A percentile compares a stretch with the other conserved stretches of the same genome.
Conservation (phyloP, 2,113 vertebrate genomes). For the Pangasianodon gigas region DNA sequence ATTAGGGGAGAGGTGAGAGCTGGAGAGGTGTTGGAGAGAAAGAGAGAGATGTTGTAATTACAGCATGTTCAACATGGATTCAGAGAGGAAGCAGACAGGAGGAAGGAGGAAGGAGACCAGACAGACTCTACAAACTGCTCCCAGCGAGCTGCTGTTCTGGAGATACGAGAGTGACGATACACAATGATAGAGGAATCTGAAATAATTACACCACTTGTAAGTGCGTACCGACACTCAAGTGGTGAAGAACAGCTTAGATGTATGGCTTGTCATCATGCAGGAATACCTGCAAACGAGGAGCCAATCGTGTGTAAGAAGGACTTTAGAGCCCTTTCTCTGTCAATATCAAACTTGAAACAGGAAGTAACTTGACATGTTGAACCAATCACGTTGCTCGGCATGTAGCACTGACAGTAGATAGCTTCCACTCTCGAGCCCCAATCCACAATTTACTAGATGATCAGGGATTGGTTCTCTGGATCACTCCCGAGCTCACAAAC, state of each 20-base stretch:
- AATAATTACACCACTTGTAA: not conserved
- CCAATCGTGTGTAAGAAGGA: not conserved
- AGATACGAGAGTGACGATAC: not conserved
- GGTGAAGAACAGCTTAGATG: not conserved
- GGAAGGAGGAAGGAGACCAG: not conserved
- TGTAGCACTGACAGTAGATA: not conserved
- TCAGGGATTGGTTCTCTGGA: not conserved
- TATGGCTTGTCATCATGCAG: not conserved
- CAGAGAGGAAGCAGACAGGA: not conserved
- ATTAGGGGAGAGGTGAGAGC: conserved; percentile 25
- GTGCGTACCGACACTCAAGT: not conserved
- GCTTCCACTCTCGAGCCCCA: not conserved
- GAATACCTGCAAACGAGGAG: not conserved
- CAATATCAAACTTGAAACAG: not conserved
- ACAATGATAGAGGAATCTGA: not conserved
- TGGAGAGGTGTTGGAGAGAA: conserved; percentile 1
- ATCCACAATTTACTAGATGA: not conserved
- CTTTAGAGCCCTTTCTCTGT: not conserved
- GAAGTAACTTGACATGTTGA: not conserved
- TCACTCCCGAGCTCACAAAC: not conserved
- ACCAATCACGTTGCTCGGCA: not conserved
- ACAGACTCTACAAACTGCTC: not conserved
- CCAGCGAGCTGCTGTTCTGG: not conserved
- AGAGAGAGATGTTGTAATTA: conserved; percentile 1
- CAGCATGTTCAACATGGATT: not conserved